Percentiles rank a stretch among this genome's conserved stretches.
Evolutionary conservation across 2,888 invertebrate genomes (phyloP).

Genomic region (Dicyrtoma fusca): DNA sequence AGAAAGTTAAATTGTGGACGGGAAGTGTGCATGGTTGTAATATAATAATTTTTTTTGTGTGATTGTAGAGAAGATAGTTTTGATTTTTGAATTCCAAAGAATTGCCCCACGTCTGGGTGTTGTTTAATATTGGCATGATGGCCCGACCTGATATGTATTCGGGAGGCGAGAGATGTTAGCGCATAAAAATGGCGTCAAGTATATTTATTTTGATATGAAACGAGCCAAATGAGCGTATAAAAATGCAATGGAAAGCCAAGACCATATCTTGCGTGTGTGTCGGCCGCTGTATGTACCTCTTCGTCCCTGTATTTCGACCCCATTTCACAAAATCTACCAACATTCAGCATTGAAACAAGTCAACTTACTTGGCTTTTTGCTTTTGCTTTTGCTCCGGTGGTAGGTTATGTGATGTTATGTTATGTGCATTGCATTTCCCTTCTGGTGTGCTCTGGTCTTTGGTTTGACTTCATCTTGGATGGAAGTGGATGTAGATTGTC

Average conservation of each 20-base stretch:
- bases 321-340: background rate
- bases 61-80: too few species aligned
- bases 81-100: too few species aligned
- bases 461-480: background rate
- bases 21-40: too few species aligned
- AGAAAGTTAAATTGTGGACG: too few species aligned
- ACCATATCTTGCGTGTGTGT: slow-evolving; percentile 44
- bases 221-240: slow-evolving; percentile 56
- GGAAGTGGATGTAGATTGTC: slow-evolving; percentile 8
- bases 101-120: background rate
- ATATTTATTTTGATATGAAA: slow-evolving; percentile 56
- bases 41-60: too few species aligned
- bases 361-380: background rate
- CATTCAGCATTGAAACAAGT: background rate
- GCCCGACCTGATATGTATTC: slow-evolving; percentile 30
- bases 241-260: slow-evolving; percentile 55
- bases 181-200: slow-evolving; percentile 53
- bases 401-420: background rate
- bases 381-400: background rate
- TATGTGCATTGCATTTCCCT: background rate
- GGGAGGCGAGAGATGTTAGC: slow-evolving; percentile 13
- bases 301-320: slow-evolving; percentile 1
- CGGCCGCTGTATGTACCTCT: too few species aligned
- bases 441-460: background rate
- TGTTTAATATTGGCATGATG: slow-evolving; percentile 35